Percentiles rank a stretch among this genome's conserved stretches.
Evolutionary conservation across 2,797 vertebrate species (phyloP).

Genomic region (Cossypha niveicapilla): DNA sequence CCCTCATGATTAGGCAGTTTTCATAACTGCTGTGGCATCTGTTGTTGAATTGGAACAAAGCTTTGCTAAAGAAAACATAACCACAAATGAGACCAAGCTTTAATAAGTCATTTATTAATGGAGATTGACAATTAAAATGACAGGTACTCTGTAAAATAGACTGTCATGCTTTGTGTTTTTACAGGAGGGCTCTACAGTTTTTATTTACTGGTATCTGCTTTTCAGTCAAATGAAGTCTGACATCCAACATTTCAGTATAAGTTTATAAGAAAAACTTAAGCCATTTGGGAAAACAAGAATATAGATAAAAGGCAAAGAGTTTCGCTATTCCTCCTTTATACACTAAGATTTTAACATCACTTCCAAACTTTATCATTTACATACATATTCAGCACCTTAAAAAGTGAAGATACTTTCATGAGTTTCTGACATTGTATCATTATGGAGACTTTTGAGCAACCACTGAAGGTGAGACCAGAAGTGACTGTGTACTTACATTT

Average conservation of each 20-base stretch:
- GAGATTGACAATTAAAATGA: neutral
- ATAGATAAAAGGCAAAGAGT: neutral
- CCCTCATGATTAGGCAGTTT: neutral
- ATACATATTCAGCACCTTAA: neutral
- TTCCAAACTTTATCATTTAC: neutral
- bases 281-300: neutral
- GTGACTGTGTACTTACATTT: constrained; percentile 78
- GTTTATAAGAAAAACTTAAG: neutral
- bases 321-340: neutral
- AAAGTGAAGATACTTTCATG: neutral
- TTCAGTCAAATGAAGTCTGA: neutral
- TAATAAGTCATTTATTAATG: neutral
- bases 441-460: neutral
- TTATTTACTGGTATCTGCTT: neutral
- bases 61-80: neutral
- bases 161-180: neutral
- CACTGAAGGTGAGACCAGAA: neutral
- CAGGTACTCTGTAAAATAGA: neutral
- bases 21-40: neutral
- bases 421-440: neutral
- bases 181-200: neutral
- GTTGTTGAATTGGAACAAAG: neutral
- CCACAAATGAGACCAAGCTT: neutral
- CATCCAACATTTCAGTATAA: neutral
- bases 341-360: neutral